phyloP scores from a whole-genome alignment of 1,140 invertebrate genomes.

The Solen grandis region DNA sequence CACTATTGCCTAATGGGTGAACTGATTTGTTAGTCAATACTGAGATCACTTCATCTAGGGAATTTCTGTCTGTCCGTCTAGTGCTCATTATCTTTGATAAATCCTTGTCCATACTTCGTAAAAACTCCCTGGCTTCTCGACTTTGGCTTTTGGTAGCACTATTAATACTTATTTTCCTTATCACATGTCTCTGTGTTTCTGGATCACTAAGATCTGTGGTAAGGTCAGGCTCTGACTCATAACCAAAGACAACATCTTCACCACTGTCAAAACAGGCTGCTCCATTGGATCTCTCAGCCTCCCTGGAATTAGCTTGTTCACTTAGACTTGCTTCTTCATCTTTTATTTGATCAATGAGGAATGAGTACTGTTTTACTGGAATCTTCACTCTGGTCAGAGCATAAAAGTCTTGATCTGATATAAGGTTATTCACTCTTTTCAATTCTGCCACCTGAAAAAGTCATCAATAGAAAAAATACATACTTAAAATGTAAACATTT shows the following conservation, averaged over 20 bases:
- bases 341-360: conserved; percentile 65
- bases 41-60: conserved; percentile 71
- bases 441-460: conserved; percentile 72
- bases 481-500: too few relatives aligned
- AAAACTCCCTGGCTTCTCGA: conserved; percentile 69
- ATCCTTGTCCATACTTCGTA: conserved; percentile 74
- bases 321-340: conserved; percentile 45
- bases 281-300: conserved; percentile 21
- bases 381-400: conserved; percentile 72
- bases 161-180: conserved; percentile 72
- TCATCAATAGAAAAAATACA: too few relatives aligned
- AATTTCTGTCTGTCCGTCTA: conserved; percentile 59
- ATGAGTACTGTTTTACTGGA: conserved; percentile 67
- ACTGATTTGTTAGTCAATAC: conserved; percentile 71
- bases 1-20: conserved; percentile 58
- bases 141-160: conserved; percentile 60
- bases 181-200: conserved; percentile 64
- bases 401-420: conserved; percentile 76
- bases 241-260: conserved; percentile 23
- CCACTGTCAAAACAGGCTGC: conserved; percentile 23
- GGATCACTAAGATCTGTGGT: conserved; percentile 67
- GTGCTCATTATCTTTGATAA: conserved; percentile 66
- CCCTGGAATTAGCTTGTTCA: neutral
- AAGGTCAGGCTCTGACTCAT: conserved; percentile 57
- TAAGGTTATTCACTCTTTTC: conserved; percentile 75